Base-by-base conservation (phyloP, 2,888 invertebrate genomes). In the Dasysyrphus albostriatus region DNA sequence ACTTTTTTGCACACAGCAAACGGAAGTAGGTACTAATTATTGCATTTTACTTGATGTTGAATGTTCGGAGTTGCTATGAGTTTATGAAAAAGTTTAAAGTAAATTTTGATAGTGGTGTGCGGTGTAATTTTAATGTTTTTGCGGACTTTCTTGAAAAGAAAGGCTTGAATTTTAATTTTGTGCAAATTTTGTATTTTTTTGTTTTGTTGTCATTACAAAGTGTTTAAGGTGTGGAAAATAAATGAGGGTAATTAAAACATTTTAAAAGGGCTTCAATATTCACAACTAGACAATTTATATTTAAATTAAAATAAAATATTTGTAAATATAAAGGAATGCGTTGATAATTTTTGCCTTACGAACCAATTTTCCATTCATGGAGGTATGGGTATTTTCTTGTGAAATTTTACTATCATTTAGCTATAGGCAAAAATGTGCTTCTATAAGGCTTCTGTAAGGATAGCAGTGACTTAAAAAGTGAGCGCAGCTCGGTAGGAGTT, bases 21-120 rank as follows among this genome's bases (percentile, higher is more conserved):
- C 37, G 59, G 37, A 59, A 59, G 37, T 39, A 24, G 39, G 19
- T 39, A 24, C 61, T 61, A 61, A 61, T 61, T 61, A 61, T 61
- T 61, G 14, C 61, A 39, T 61, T 61, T 61, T 61, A 61, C 16
- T 58, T 37, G 29, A 54, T 54, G 54, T 54, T 54, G 7, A 54
- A 58, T 34, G 32, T 58, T 34, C n/a, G 7, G 14, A 1, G 9
- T 16, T 8, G 16, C 12, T 32, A 2, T 0, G 29, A 29, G 54
- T 24, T 14, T 54, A 37, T 34, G 34, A 16, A 58, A 58, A 37
- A 37, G 56, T 58, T 58, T 34, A 16, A 34, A 58, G 34, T 37
- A 58, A 10, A 34, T 37, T 37, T 16, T 16, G 10, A 12, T 37
- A 37, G 34, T 16, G 10, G 34, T 29, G 29, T 2, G 24, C 2